Evolutionary conservation across 2,888 invertebrate species (phyloP).

Genomic region (Phalera bucephala): DNA sequence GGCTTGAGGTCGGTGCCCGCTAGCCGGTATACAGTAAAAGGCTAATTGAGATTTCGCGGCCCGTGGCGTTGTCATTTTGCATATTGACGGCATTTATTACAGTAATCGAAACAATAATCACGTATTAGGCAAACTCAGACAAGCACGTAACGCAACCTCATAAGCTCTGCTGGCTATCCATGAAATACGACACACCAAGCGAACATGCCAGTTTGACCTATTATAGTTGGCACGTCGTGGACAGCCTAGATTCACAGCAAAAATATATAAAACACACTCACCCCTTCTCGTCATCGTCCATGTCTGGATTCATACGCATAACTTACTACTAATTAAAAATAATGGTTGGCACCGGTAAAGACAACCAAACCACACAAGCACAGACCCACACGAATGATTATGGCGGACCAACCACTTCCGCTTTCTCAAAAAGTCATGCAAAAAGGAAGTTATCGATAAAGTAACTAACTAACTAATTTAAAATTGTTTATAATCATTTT

Average conservation of each 20-base stretch:
- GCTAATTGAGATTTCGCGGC: slow-evolving; percentile 64
- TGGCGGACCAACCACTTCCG: slow-evolving; percentile 83
- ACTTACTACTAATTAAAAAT: slow-evolving; percentile 85
- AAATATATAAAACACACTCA: slow-evolving; percentile 79
- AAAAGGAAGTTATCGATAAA: slow-evolving; percentile 60
- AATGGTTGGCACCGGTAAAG: slow-evolving; percentile 83
- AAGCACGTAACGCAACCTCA: slow-evolving; percentile 43
- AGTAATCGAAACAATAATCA: slow-evolving; percentile 32
- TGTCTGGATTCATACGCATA: slow-evolving; percentile 93
- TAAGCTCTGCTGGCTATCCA: slow-evolving; percentile 66
- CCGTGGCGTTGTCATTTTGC: slow-evolving; percentile 46
- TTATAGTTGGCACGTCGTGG: slow-evolving; percentile 65
- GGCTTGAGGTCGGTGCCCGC: slow-evolving; percentile 88
- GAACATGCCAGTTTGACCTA: slow-evolving; percentile 81
- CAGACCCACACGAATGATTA: slow-evolving; percentile 83
- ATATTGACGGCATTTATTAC: slow-evolving; percentile 32
- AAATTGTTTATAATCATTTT: too few relatives aligned
- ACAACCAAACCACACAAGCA: slow-evolving; percentile 84
- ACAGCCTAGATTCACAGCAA: slow-evolving; percentile 34
- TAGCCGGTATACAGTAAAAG: slow-evolving; percentile 77
- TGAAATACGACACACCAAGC: slow-evolving; percentile 82
- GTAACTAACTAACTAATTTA: too few relatives aligned
- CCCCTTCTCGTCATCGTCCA: slow-evolving; percentile 94
- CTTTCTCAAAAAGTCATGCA: slow-evolving; percentile 73
- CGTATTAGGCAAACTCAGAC: slow-evolving; percentile 20